Conservation (phyloP, 2,797 vertebrate genomes). For the Rhynchotus rufescens region DNA sequence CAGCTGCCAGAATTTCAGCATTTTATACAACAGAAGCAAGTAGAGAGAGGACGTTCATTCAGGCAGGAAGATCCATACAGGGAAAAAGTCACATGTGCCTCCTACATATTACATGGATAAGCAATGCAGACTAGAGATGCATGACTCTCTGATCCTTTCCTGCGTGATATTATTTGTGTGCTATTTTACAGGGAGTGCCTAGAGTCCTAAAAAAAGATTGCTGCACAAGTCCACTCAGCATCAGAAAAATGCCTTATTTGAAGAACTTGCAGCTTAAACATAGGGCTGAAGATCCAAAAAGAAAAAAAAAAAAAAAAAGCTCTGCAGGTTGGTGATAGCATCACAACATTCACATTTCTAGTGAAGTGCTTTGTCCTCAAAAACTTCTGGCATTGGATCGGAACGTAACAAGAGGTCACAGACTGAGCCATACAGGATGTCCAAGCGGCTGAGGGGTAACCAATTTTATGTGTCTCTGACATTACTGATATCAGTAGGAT, state of each 20-base stretch:
- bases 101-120: fast-evolving
- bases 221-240: not conserved
- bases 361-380: not conserved
- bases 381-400: not conserved
- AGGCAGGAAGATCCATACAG: not conserved
- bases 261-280: not conserved
- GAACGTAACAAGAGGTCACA: not conserved
- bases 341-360: not conserved
- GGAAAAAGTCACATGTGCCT: not conserved
- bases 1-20: not conserved
- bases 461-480: not conserved
- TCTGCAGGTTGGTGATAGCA: not conserved
- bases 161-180: not conserved
- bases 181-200: not conserved
- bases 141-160: not conserved
- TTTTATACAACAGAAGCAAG: not conserved
- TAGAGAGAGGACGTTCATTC: not conserved
- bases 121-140: not conserved
- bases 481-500: not conserved
- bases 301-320: not conserved
- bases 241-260: not conserved
- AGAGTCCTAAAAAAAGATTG: not conserved
- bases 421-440: not conserved
- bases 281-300: not conserved
- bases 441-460: not conserved